Base-by-base conservation (phyloP, 2,113 vertebrate genomes). In the Dasyornis broadbenti region DNA sequence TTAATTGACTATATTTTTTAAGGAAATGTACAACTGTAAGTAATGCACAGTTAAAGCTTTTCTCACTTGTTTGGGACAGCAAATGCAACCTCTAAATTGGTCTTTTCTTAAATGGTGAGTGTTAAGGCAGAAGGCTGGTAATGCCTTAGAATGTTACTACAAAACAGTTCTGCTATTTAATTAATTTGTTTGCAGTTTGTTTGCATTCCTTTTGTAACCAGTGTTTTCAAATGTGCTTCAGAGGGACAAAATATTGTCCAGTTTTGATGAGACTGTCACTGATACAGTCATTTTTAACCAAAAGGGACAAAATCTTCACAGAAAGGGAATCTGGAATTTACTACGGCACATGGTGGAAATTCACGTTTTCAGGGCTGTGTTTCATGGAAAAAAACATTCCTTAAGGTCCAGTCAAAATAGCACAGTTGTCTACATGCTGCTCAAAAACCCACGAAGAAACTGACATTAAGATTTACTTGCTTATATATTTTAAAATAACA, bases 111-210 rank as follows among this genome's bases (percentile, higher is more conserved):
- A 83, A 47, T 28, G 31, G 8, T 27, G 7, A 15, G 7, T 30
- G 53, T 54, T 73, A 47, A 69, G 42, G 47, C 65, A 95, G 76
- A 77, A 89, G 47, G 9, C 65, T 92, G 57, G 57, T 28, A 78
- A 42, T 64, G 68, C n/a, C 14, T 86, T 81, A 56, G 64, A 82
- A 86, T 37, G 14, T 27, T 65, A 60, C 37, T 56, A 49, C 56
- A 45, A 78, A 93, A 66, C 2, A 2, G 13, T 84, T 91, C 71
- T 90, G 64, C 54, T 56, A 11, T 49, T 83, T 64, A 78, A 93
- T 90, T 86, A 64, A 90, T 84, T 93, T 93, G 49, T 81, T 94
- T 96, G 92, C 69, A 30, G 6, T 49, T 35, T 93, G 75, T 73
- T 91, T 90, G 70, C 49, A 54, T 72, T 78, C 45, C 35, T 94